Evolutionary conservation across 1,140 invertebrate genomes (phyloP).

Genomic region (Scaptomyza montana): DNA sequence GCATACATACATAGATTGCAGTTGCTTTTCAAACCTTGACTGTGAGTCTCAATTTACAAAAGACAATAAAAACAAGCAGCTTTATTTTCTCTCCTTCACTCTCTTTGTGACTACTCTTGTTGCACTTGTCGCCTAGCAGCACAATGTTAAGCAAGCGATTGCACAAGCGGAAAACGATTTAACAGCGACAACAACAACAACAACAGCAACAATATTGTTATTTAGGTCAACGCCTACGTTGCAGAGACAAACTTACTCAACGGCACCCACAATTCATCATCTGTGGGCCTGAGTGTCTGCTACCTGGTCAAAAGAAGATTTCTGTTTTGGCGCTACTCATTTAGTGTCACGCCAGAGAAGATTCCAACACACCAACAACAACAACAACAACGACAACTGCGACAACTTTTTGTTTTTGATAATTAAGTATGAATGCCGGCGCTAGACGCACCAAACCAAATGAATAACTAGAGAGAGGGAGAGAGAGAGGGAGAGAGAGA

Average conservation of each 20-base stretch:
- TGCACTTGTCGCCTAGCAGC: conserved; percentile 62
- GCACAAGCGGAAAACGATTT: conserved; percentile 73
- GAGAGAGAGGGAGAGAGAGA: neutral
- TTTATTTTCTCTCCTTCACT: conserved; percentile 24
- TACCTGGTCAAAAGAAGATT: conserved; percentile 69
- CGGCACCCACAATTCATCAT: conserved; percentile 77
- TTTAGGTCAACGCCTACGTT: conserved; percentile 80
- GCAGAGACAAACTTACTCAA: conserved; percentile 74
- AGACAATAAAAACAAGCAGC: neutral
- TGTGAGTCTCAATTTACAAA: conserved; percentile 54
- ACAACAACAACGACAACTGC: conserved; percentile 39
- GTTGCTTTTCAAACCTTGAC: conserved; percentile 59
- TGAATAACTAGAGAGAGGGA: neutral
- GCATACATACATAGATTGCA: neutral
- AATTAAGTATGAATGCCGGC: conserved; percentile 82
- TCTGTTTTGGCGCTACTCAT: conserved; percentile 52
- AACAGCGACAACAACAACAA: conserved; percentile 55
- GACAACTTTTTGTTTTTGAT: conserved; percentile 65
- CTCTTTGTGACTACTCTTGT: conserved; percentile 42
- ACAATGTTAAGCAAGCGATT: conserved; percentile 73
- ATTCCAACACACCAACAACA: conserved; percentile 30
- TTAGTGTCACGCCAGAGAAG: conserved; percentile 74
- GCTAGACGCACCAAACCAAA: conserved; percentile 64
- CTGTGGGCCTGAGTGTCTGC: conserved; percentile 49
- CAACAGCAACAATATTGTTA: conserved; percentile 52